These are phyloP conservation scores for Cossypha heuglini DNA, from an alignment of 2,797 vertebrate genomes.

Conservation along the genomic window DNA sequence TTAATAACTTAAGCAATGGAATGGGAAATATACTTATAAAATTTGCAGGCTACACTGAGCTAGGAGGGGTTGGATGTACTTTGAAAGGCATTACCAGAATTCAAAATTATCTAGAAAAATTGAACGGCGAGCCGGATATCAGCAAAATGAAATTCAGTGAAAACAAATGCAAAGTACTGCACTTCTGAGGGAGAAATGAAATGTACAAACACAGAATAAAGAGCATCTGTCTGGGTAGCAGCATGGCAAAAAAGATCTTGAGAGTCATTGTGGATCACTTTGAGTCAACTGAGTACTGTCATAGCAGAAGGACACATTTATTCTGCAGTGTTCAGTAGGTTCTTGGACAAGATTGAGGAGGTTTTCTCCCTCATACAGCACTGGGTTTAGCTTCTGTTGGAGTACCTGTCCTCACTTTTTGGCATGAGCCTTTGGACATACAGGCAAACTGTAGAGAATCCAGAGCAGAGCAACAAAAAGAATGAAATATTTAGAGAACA, in stretches of 20 bases:
- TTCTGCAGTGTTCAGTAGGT: not conserved
- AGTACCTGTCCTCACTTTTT: not conserved
- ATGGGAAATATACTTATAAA: slow-evolving; percentile 26
- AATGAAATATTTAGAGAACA: not conserved
- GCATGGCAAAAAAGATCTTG: not conserved
- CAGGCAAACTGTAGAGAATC: not conserved
- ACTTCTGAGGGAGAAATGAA: not conserved
- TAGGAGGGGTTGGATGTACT: not conserved
- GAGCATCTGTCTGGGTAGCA: not conserved
- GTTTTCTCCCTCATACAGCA: not conserved
- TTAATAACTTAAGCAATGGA: slow-evolving; percentile 40
- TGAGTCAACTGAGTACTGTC: not conserved
- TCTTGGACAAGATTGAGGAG: not conserved
- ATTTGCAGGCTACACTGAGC: slow-evolving; percentile 16
- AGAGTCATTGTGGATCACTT: not conserved
- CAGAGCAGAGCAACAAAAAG: not conserved
- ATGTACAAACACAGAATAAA: not conserved
- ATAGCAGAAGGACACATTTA: not conserved
- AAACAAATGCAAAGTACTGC: slow-evolving; percentile 15
- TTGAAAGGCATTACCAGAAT: slow-evolving; percentile 11
- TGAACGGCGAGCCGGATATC: not conserved
- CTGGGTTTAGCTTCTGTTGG: not conserved
- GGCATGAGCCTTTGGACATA: not conserved
- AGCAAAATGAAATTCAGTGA: slow-evolving; percentile 1
- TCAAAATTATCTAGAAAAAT: slow-evolving; percentile 2